phyloP scores from a whole-genome alignment of 1,140 invertebrate genomes.

The Asbolus verrucosus region DNA sequence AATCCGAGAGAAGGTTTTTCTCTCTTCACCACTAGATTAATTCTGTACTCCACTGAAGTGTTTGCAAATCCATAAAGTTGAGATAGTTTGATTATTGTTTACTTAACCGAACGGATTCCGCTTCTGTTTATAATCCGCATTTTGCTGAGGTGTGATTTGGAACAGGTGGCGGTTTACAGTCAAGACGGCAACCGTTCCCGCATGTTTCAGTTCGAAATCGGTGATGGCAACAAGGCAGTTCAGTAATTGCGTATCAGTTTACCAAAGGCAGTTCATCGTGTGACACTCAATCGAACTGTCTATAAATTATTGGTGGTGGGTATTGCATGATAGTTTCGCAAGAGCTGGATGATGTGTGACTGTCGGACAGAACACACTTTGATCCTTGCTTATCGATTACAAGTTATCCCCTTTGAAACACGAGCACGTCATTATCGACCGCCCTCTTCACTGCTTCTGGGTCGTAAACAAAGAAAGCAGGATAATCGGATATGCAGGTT shows the following conservation, averaged over 20 bases:
- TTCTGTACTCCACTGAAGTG: not conserved
- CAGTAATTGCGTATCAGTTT: slow-evolving; percentile 34
- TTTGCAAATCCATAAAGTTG: not conserved
- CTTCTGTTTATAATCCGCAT: not conserved
- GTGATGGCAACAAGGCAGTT: not conserved
- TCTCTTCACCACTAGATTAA: too few species aligned
- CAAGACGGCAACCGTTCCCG: slow-evolving; percentile 6
- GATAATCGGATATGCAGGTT: slow-evolving; percentile 27
- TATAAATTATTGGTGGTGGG: slow-evolving; percentile 33
- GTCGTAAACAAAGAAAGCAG: slow-evolving; percentile 5
- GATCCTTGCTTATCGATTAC: slow-evolving; percentile 42
- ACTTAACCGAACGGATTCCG: not conserved
- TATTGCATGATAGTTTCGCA: not conserved
- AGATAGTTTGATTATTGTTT: slow-evolving; percentile 15
- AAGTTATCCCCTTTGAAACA: slow-evolving; percentile 32
- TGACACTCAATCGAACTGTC: slow-evolving; percentile 22
- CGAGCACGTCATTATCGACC: slow-evolving; percentile 35
- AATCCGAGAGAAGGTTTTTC: too few species aligned
- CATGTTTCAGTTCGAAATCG: not conserved
- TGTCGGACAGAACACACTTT: slow-evolving; percentile 34
- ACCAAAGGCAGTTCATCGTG: slow-evolving; percentile 19
- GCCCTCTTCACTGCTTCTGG: slow-evolving; percentile 7
- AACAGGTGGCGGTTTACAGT: slow-evolving; percentile 11
- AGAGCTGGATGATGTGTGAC: slow-evolving; percentile 23
- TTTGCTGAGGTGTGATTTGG: not conserved